Evolutionary conservation across 2,888 invertebrate genomes (phyloP).

Genomic region (Nebria salina): DNA sequence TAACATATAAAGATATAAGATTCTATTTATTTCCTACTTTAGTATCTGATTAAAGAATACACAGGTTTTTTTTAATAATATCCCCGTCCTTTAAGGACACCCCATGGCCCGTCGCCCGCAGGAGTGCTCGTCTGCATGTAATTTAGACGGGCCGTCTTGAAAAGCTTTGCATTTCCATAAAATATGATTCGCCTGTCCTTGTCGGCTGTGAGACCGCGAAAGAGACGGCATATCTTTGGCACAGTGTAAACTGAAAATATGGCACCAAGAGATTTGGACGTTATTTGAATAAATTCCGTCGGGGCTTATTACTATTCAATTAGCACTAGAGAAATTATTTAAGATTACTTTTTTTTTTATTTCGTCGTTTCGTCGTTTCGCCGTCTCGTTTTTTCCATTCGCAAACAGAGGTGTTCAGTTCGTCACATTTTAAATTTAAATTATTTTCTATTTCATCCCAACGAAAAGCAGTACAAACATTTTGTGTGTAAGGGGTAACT

Average conservation of each 20-base stretch:
- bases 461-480: no score
- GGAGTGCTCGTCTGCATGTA: slow-evolving; percentile 43
- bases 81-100: slow-evolving; percentile 43
- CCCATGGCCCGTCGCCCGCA: slow-evolving; percentile 36
- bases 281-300: slow-evolving; percentile 4
- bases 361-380: no score
- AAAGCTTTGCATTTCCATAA: slow-evolving; percentile 52
- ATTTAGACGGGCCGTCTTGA: slow-evolving; percentile 52
- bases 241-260: background rate
- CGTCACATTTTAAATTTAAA: background rate
- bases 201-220: background rate
- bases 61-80: slow-evolving; percentile 57
- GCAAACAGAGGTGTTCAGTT: background rate
- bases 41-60: slow-evolving; percentile 54
- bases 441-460: background rate
- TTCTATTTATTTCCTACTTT: no score
- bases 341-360: no score
- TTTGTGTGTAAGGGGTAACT: no score
- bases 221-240: background rate
- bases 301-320: no score
- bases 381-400: no score
- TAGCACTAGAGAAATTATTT: no score
- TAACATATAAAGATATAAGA: no score
- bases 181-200: slow-evolving; percentile 19
- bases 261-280: background rate